Percentiles rank a stretch among this genome's conserved stretches.
These are phyloP conservation scores for Cliona cf. orientalis DNA, from an alignment of 37 sponge, comb jelly and placozoan genomes.

Conservation along the genomic window DNA sequence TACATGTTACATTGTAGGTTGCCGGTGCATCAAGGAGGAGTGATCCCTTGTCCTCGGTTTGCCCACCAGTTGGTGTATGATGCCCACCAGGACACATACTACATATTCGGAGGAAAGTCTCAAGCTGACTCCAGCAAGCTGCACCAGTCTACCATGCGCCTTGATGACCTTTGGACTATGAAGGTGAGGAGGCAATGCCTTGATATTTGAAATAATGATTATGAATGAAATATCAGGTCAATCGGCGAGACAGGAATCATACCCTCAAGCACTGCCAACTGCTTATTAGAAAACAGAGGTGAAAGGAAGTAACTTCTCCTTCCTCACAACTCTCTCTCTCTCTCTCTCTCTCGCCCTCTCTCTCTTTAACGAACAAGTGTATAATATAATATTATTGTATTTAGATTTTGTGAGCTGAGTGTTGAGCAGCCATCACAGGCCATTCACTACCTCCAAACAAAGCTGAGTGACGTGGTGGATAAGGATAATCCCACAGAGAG, in stretches of 20 bases:
- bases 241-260: neutral
- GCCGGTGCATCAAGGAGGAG: neutral
- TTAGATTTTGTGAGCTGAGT: neutral
- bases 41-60: neutral
- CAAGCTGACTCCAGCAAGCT: neutral
- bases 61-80: constrained; percentile 7
- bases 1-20: constrained; percentile 1
- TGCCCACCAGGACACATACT: neutral
- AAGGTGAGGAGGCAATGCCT: neutral
- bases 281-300: constrained; percentile 9
- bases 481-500: neutral
- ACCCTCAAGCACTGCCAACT: constrained; percentile 5
- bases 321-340: no score
- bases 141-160: neutral
- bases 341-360: no score
- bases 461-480: neutral
- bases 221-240: neutral
- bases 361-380: no score
- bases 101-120: constrained; percentile 20
- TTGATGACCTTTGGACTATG: constrained; percentile 16
- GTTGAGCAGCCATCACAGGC: neutral
- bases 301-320: no score
- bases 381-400: no score
- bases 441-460: neutral
- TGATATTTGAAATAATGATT: neutral